Evolutionary conservation across 1,140 invertebrate species (phyloP), one percentile per base, ranked within the genome.

Genomic region (Orchestia grillus): DNA sequence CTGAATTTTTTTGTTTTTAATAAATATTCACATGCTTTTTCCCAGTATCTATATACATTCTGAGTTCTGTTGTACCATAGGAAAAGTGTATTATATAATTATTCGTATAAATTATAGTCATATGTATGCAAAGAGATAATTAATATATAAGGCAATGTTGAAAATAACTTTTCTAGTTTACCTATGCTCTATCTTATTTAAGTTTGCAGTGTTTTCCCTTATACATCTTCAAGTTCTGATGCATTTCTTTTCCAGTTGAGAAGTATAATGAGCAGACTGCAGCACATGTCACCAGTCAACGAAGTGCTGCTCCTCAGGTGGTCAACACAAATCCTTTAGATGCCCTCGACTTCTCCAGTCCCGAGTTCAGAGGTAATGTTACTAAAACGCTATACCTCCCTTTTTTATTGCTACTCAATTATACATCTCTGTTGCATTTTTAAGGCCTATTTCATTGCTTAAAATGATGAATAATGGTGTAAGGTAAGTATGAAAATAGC

Each of bases 311-410:
- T 28, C 98, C 98, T 23, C 98, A 98, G 97, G 98, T 99, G 95
- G 98, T 98, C 62, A 98, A 98, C 44, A 98, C 98, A 94, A 99
- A 99, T 98, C 98, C 98, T 91, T 97, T 99, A 87, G 98, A 99
- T 97, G 98, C 98, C 97, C 97, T 99, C 91, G 98, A 97, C 95
- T 97, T 97, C 77, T 88, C 96, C 44, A 96, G 96, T 87, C 92
- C 96, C 90, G 96, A 99, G 97, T 99, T 98, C 99, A 98, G 98
- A 98, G 98, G 97, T 97, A 95, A 77, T 19, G 11, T 23, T 1
- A 77, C 11, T 77, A 28, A 3, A 15, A 15, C 36, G 62, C 11
- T 77, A 36, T 15, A 77, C 3, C 28, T 23, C 47, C 47, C 28
- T 87, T 87, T 96, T 43, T 94, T 28, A 95, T 23, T 11, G 41